Percentiles rank a stretch among this genome's conserved stretches.
Evolutionary conservation across 64 coral and sea anemone species (phyloP).

Genomic region (Cladopsammia gracilis): DNA sequence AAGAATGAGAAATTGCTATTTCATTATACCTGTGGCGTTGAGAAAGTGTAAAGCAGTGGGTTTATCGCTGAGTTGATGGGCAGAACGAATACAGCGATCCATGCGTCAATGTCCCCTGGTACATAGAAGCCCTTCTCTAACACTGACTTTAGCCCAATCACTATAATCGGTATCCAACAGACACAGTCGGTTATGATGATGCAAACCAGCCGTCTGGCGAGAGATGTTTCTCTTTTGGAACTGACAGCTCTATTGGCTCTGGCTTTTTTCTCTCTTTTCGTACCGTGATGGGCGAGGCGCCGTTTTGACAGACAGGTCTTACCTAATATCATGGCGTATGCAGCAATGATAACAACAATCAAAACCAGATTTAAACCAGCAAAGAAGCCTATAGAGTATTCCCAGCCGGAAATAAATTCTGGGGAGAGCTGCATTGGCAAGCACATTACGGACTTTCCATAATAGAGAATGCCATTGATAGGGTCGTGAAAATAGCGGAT

Average conservation of each 20-base stretch:
- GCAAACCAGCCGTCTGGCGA: not conserved
- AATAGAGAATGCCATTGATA: not conserved
- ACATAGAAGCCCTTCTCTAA: not conserved
- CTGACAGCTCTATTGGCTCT: not conserved
- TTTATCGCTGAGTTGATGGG: slow-evolving; percentile 29
- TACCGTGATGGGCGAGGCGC: no score
- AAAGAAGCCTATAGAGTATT: not conserved
- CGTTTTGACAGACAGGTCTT: not conserved
- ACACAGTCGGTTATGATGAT: not conserved
- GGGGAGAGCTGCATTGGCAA: slow-evolving; percentile 2
- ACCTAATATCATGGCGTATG: not conserved
- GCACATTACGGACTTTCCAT: not conserved
- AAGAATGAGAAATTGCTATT: no score
- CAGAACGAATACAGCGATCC: slow-evolving; percentile 32
- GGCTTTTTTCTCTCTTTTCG: not conserved
- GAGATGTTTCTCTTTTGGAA: not conserved
- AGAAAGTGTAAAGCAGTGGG: slow-evolving; percentile 11
- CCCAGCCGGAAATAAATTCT: not conserved
- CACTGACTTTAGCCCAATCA: not conserved
- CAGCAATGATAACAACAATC: not conserved
- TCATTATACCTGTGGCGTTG: not conserved
- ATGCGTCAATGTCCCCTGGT: not conserved
- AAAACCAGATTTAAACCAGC: not conserved
- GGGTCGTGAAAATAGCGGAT: not conserved
- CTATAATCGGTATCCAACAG: not conserved